Percentiles rank a stretch among this genome's conserved stretches.
These are phyloP conservation scores for Plectus sambesii DNA, from an alignment of 1,140 invertebrate genomes.

Conservation along the genomic window DNA sequence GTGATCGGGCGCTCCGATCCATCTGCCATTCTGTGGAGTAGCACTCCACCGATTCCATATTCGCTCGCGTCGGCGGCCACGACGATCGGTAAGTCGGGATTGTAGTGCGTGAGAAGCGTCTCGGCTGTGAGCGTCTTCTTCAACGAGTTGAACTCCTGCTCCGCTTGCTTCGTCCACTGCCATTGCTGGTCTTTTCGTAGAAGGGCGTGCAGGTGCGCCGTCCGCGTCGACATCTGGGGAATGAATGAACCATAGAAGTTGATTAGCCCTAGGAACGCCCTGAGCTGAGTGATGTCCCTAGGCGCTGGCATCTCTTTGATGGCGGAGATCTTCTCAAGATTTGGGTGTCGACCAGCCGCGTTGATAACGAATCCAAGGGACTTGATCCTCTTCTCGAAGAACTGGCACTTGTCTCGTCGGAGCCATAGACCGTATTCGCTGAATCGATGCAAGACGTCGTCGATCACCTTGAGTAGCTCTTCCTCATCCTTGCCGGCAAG, in stretches of 20 bases:
- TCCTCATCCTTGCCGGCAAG: conserved; percentile 8
- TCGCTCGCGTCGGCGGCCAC: conserved; percentile 49
- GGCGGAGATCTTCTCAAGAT: conserved; percentile 13
- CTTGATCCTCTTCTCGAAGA: conserved; percentile 2
- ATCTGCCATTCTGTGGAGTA: conserved; percentile 47
- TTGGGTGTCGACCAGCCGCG: conserved; percentile 8
- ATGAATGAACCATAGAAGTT: conserved; percentile 21
- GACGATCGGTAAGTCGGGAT: conserved; percentile 41
- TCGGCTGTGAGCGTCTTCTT: no score
- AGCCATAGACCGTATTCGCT: conserved; percentile 10
- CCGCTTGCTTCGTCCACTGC: conserved; percentile 12
- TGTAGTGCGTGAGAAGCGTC: conserved; percentile 43
- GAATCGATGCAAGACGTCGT: conserved; percentile 9
- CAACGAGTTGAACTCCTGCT: no score
- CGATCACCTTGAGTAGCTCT: conserved; percentile 10
- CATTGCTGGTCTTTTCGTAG: conserved; percentile 13
- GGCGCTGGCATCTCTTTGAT: conserved; percentile 23
- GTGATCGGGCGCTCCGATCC: conserved; percentile 47
- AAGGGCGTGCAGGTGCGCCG: conserved; percentile 15
- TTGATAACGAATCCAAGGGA: conserved; percentile 19
- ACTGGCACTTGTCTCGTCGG: conserved; percentile 17
- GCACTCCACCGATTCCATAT: conserved; percentile 48
- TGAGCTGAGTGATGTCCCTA: conserved; percentile 17
- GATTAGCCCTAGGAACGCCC: conserved; percentile 26
- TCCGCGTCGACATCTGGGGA: not conserved